Evolutionary conservation across 2,888 invertebrate species (phyloP).

Genomic region (Dicyrtoma fusca): DNA sequence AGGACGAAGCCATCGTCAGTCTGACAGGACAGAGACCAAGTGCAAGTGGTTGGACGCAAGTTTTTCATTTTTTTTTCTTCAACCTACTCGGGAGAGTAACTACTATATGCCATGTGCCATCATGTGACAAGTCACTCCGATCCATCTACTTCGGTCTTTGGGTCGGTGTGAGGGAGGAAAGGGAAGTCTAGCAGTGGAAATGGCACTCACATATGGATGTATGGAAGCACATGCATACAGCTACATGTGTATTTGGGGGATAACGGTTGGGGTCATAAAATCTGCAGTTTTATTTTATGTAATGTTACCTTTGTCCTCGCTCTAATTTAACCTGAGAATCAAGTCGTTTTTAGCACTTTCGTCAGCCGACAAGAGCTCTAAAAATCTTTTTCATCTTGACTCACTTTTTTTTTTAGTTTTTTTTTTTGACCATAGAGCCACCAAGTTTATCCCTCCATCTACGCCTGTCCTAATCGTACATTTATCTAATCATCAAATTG

Average conservation of each 20-base stretch:
- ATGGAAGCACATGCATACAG: constrained; percentile 13
- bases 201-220: no score
- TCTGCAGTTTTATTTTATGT: constrained; percentile 49
- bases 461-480: no score
- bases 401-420: not conserved
- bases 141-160: not conserved
- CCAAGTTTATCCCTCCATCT: no score
- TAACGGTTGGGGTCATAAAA: constrained; percentile 33
- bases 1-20: no score
- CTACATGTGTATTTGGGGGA: constrained; percentile 24
- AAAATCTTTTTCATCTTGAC: constrained; percentile 6
- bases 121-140: constrained; percentile 15
- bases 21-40: no score
- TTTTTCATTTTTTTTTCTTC: not conserved
- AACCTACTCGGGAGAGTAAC: no score
- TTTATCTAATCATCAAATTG: no score
- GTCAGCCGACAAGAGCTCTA: constrained; percentile 9
- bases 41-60: constrained; percentile 10
- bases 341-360: constrained; percentile 21
- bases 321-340: constrained; percentile 41
- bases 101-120: no score
- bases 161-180: not conserved
- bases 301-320: constrained; percentile 48
- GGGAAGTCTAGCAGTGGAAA: not conserved
- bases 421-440: no score